Conservation (phyloP, 2,797 vertebrate genomes). For the Tolypeutes matacus region DNA sequence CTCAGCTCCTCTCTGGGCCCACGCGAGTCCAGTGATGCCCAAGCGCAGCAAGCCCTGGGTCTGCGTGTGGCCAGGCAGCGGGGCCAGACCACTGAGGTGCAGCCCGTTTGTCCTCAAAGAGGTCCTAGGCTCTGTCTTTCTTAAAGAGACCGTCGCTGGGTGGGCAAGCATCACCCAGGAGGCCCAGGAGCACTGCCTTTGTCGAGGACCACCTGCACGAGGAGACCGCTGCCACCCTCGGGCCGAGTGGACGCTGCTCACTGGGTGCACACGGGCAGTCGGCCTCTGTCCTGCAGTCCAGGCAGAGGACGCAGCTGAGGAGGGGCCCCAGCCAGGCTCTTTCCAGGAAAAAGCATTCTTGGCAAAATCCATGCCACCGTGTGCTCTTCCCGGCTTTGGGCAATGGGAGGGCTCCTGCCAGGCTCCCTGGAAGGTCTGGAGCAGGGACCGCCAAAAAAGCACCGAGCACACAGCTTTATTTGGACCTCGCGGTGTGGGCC, state of each 20-base stretch:
- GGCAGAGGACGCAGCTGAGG: not conserved
- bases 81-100: fast-evolving
- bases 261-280: fast-evolving
- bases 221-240: not conserved
- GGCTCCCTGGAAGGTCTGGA: not conserved
- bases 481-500: not conserved
- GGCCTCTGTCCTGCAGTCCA: not conserved
- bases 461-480: not conserved
- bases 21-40: not conserved
- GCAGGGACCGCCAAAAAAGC: not conserved
- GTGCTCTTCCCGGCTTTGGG: not conserved
- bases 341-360: not conserved
- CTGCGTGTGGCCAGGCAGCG: not conserved
- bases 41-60: not conserved
- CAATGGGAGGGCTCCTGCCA: not conserved
- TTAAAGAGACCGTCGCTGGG: not conserved
- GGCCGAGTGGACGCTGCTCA: not conserved
- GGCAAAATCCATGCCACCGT: fast-evolving
- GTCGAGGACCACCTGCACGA: not conserved
- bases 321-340: not conserved
- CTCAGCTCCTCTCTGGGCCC: no score
- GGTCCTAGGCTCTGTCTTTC: not conserved
- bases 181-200: not conserved
- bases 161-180: not conserved
- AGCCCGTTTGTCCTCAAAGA: not conserved